These are phyloP conservation scores for Pocillopora verrucosa DNA, from an alignment of 64 coral and sea anemone genomes.

Conservation along the genomic window DNA sequence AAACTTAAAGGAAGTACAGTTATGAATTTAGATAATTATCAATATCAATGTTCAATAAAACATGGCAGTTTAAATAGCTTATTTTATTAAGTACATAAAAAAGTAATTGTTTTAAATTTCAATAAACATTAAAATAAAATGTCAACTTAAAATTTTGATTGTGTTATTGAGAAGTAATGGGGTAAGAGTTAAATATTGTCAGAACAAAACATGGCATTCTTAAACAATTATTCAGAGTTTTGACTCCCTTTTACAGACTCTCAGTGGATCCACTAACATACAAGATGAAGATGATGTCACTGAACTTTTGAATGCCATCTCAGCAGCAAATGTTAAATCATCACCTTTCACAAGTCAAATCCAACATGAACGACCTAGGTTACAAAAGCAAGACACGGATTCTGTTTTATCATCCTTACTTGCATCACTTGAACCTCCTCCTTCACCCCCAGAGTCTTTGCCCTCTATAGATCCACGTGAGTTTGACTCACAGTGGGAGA, in stretches of 20 bases:
- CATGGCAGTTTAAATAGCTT: no score
- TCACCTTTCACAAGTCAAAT: constrained; percentile 10
- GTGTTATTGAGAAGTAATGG: no score
- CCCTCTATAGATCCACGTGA: constrained; percentile 12
- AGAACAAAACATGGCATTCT: not conserved
- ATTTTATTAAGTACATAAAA: no score
- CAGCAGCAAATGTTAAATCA: constrained; percentile 31
- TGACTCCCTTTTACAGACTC: constrained; percentile 41
- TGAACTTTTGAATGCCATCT: constrained; percentile 78
- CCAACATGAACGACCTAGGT: constrained; percentile 38
- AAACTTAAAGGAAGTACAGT: no score
- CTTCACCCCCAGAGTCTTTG: constrained; percentile 30
- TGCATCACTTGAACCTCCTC: constrained; percentile 19
- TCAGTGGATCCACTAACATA: constrained; percentile 48
- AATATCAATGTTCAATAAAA: no score
- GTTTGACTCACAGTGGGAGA: constrained; percentile 51
- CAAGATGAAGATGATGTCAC: constrained; percentile 82
- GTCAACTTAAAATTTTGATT: no score
- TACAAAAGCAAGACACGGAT: constrained; percentile 77
- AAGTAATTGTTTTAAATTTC: no score
- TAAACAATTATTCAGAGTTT: not conserved
- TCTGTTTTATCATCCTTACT: constrained; percentile 64
- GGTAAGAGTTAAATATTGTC: no score
- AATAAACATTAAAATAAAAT: no score
- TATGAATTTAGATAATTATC: no score